Evolutionary conservation across 2,888 invertebrate genomes (phyloP).

Genomic region (Campoletis raptor): DNA sequence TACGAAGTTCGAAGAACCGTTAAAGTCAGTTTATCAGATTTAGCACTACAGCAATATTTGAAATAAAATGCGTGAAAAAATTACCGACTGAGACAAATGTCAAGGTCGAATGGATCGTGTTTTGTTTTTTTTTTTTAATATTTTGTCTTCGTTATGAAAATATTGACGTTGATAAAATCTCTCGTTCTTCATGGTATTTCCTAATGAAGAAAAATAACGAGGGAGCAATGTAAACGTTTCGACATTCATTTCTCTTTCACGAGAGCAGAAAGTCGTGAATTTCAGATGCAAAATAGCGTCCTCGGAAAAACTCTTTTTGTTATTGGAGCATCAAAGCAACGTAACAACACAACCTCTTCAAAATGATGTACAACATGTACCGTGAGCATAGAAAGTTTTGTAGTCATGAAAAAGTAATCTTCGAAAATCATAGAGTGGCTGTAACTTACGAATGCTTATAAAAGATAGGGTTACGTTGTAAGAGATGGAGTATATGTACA

Average conservation of each 20-base stretch:
- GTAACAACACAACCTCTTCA: constrained; percentile 18
- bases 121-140: background rate
- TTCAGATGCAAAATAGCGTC: constrained; percentile 24
- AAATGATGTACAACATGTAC: constrained; percentile 39
- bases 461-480: constrained; percentile 51
- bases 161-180: background rate
- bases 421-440: constrained; percentile 36
- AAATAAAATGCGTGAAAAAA: no score
- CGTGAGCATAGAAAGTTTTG: constrained; percentile 22
- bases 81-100: no score
- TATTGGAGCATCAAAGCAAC: background rate
- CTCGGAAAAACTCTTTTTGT: background rate
- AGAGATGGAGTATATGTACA: constrained; percentile 29
- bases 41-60: background rate
- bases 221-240: background rate
- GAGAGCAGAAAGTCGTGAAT: constrained; percentile 17
- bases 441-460: constrained; percentile 29
- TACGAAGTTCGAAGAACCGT: background rate
- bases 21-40: no score
- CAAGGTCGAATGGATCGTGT: background rate
- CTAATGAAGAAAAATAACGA: background rate
- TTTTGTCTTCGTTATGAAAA: background rate
- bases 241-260: background rate
- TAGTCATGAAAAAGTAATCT: constrained; percentile 48
- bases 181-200: background rate